Evolutionary conservation across 2,888 invertebrate species (phyloP), one percentile per base, ranked within the genome.

Genomic region (Dysmachus trigonus): DNA sequence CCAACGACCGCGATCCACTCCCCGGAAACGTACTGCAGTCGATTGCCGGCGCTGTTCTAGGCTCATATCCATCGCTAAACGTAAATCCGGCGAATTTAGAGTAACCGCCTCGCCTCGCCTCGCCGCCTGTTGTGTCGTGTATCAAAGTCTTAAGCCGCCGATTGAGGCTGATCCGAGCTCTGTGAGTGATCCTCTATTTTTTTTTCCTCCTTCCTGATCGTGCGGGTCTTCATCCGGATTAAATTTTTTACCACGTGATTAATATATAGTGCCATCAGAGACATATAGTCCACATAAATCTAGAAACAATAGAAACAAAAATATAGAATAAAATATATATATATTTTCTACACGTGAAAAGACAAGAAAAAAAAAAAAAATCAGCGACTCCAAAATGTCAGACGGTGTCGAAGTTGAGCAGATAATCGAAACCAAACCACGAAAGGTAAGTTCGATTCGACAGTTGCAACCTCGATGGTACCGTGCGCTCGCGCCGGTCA

Each of bases 381-480:
- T n/a, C 51, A 86, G 30, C 51, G 82, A 5, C 33, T 79, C 22
- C 35, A 82, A 82, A 35, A 91, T 91, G 91, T 91, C 91, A 89
- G 94, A 94, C 92, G 94, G 94, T 90, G 93, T 94, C 92, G 94
- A 94, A 93, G 94, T 94, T 92, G 94, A 94, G 90, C 94, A 93
- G 91, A 93, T 94, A 89, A 93, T 94, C 89, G 94, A 94, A 91
- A 94, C 94, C 92, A 94, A 94, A 89, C 94, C 94, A 86, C 93
- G 93, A 93, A 94, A 94, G 94, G 94, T 94, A 91, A 93, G 93
- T 92, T 27, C 62, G 1, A 2, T 92, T 27, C 62, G 1, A 2
- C 22, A 62, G 7, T 22, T 62, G 13, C 13, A 62, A 22, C n/a
- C n/a, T n/a, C n/a, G n/a, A n/a, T n/a, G n/a, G n/a, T n/a, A n/a